These are phyloP conservation scores for Zosterops lateralis DNA, from an alignment of 2,113 vertebrate species.

Conservation along the genomic window DNA sequence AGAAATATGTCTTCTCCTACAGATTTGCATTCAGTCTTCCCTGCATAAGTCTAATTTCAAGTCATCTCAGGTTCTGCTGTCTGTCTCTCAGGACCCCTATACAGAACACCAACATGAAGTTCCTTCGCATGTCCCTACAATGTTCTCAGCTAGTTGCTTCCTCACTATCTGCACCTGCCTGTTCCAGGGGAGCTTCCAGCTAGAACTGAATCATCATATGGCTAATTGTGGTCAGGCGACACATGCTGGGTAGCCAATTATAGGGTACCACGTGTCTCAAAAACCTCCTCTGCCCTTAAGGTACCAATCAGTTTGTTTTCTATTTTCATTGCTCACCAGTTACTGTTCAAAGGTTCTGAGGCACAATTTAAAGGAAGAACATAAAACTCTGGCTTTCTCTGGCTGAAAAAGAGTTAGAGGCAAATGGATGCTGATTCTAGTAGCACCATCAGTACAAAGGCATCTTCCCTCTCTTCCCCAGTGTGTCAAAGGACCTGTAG, in stretches of 20 bases:
- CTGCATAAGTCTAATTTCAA: background rate
- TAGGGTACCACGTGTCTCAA: background rate
- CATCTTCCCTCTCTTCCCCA: background rate
- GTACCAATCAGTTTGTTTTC: background rate
- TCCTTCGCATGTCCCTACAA: background rate
- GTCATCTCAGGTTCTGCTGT: background rate
- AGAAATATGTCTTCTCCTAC: background rate
- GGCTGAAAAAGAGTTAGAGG: background rate
- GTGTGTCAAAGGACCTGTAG: background rate
- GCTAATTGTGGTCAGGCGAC: background rate
- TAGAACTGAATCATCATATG: background rate
- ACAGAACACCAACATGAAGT: background rate
- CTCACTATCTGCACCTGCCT: background rate
- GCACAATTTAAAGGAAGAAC: background rate
- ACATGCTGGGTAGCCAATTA: fast-evolving
- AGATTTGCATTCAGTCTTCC: background rate
- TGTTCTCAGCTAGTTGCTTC: background rate
- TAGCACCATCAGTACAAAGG: background rate
- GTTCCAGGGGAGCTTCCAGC: background rate
- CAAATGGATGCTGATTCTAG: background rate
- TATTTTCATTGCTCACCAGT: background rate
- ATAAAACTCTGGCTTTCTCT: background rate
- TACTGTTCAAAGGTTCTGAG: background rate
- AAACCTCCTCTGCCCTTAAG: background rate
- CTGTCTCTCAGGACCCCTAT: background rate